These are phyloP conservation scores for Chaenogobius annularis DNA, from an alignment of 2,113 vertebrate genomes.

Conservation along the genomic window DNA sequence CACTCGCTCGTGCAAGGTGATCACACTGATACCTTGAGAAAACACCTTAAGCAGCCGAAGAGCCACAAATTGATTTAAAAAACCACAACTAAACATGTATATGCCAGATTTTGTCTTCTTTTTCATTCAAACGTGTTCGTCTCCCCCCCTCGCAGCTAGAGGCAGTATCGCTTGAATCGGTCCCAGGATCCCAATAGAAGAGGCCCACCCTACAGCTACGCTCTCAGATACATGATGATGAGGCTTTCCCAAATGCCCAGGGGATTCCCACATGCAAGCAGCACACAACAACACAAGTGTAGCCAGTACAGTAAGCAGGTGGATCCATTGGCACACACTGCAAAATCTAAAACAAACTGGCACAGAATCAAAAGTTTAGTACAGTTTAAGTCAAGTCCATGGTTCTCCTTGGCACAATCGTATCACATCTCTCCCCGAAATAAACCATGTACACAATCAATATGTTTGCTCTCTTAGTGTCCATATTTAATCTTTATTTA, in stretches of 20 bases:
- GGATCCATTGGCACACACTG: conserved; percentile 53
- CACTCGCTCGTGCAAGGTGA: conserved; percentile 65
- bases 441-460: conserved; percentile 46
- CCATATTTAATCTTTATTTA: conserved; percentile 60
- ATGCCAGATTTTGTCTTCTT: conserved; percentile 41
- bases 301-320: conserved; percentile 42
- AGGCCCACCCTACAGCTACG: conserved; percentile 76
- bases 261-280: conserved; percentile 52
- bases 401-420: conserved; percentile 49
- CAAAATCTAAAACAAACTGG: conserved; percentile 44
- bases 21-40: conserved; percentile 72
- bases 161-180: conserved; percentile 67
- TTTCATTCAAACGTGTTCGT: conserved; percentile 48
- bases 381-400: conserved; percentile 43
- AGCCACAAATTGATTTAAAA: conserved; percentile 25
- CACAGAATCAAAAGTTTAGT: conserved; percentile 56
- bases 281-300: conserved; percentile 35
- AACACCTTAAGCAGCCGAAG: conserved; percentile 44
- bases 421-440: conserved; percentile 53
- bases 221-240: conserved; percentile 75
- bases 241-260: conserved; percentile 70
- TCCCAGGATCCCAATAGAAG: conserved; percentile 71
- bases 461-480: conserved; percentile 48
- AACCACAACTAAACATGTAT: conserved; percentile 49
- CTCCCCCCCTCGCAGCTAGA: conserved; percentile 64